A percentile compares a stretch with the other conserved stretches of the same genome.
phyloP scores from a whole-genome alignment of 2,113 vertebrate genomes.

The Chionis minor region DNA sequence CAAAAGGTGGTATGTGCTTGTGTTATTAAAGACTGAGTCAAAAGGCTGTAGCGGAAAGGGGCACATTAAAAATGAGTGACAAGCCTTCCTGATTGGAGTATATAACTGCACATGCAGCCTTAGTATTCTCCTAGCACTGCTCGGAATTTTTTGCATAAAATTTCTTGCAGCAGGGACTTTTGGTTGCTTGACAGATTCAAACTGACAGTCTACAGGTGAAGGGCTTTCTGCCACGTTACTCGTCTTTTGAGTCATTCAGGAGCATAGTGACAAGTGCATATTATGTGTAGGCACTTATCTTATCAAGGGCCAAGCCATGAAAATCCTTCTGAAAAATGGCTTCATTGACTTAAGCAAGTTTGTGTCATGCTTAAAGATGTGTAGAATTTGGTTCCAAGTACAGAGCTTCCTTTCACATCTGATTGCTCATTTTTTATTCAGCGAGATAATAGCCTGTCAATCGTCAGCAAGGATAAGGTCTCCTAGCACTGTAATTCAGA shows the following conservation, averaged over 20 bases:
- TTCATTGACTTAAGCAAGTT: neutral
- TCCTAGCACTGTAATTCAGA: neutral
- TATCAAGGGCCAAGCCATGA: neutral
- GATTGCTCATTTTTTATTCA: constrained; percentile 44
- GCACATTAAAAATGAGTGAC: neutral
- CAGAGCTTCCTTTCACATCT: neutral
- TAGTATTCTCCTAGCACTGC: neutral
- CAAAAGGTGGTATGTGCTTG: neutral
- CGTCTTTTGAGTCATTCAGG: neutral
- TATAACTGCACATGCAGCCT: neutral
- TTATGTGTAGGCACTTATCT: neutral
- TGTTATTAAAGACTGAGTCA: neutral
- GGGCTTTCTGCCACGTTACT: neutral
- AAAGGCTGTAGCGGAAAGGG: neutral
- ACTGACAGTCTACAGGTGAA: constrained; percentile 21
- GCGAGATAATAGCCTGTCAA: constrained; percentile 29
- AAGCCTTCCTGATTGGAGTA: neutral
- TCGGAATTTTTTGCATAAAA: constrained; percentile 5
- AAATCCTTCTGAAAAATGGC: neutral
- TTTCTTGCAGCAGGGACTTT: neutral
- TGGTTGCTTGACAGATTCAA: neutral
- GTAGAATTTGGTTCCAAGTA: neutral
- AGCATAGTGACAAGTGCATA: neutral
- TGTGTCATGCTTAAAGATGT: neutral
- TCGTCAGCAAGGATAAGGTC: neutral